A percentile compares a stretch with the other conserved stretches of the same genome.
phyloP scores from a whole-genome alignment of 2,888 invertebrate species.

The Liodrosophila aerea region DNA sequence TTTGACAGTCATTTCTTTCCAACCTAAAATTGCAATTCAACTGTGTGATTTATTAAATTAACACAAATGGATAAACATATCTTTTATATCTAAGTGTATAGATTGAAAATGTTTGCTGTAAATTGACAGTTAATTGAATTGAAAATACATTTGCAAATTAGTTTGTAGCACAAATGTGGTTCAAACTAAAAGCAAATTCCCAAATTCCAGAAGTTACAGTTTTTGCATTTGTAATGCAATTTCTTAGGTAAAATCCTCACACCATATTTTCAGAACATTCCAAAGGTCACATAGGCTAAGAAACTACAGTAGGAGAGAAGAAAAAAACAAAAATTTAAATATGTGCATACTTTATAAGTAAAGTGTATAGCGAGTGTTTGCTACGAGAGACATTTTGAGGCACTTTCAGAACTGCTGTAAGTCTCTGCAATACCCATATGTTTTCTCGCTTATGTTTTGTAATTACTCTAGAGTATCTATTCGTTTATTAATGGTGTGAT shows the following conservation, averaged over 20 bases:
- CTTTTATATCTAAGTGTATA: conserved; percentile 3
- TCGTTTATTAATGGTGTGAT: no score
- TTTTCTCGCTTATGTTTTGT: no score
- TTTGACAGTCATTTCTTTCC: conserved; percentile 30
- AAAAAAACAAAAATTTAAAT: conserved; percentile 35
- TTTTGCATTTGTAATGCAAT: conserved; percentile 69
- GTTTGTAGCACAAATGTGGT: no score
- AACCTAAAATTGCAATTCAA: conserved; percentile 50
- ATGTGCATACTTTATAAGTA: conserved; percentile 44
- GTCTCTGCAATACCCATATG: no score
- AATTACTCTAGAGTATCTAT: no score
- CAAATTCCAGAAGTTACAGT: conserved; percentile 14
- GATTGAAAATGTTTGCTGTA: conserved; percentile 5
- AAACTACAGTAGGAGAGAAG: conserved; percentile 19
- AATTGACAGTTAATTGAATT: conserved; percentile 45
- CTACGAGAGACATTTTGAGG: no score
- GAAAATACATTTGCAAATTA: conserved; percentile 28
- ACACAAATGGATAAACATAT: conserved; percentile 35
- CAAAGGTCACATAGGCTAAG: conserved; percentile 28
- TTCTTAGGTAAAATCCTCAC: conserved; percentile 23
- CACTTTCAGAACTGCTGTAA: no score
- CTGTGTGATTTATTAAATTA: conserved; percentile 2
- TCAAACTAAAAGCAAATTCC: neutral
- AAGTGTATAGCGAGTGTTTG: neutral
- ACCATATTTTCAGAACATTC: neutral